Conservation (phyloP, 2,113 vertebrate genomes). For the Bettongia penicillata region DNA sequence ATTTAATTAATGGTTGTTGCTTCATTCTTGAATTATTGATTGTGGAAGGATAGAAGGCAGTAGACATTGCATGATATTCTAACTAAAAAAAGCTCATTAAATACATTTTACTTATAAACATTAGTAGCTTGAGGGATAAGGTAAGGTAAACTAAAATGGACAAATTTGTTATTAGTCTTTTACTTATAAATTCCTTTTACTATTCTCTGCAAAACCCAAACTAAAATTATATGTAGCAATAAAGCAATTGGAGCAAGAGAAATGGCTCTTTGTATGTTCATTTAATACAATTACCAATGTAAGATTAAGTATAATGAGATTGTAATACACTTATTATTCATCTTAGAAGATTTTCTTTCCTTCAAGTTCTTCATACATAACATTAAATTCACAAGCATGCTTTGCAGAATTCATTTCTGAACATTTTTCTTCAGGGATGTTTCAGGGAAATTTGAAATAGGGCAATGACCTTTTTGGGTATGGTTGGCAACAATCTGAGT, state of each 20-base stretch:
- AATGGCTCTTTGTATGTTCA: neutral
- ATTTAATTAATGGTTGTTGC: neutral
- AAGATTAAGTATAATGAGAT: neutral
- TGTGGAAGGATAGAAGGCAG: neutral
- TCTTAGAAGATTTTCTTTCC: slow-evolving; percentile 14
- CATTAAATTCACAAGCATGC: slow-evolving; percentile 58
- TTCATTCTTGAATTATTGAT: neutral
- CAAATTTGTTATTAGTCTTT: neutral
- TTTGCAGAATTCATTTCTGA: slow-evolving; percentile 63
- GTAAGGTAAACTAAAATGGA: neutral
- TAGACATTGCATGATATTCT: neutral
- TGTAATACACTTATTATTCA: slow-evolving; percentile 22
- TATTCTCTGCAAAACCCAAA: neutral
- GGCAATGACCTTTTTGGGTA: slow-evolving; percentile 10
- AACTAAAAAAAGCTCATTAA: neutral
- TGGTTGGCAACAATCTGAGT: slow-evolving; percentile 22
- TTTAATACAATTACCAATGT: slow-evolving; percentile 28
- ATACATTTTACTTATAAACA: neutral
- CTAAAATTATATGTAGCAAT: slow-evolving; percentile 35
- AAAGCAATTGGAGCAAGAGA: neutral
- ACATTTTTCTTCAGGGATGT: slow-evolving; percentile 33
- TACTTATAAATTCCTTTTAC: neutral
- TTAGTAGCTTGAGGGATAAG: neutral
- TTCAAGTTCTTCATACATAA: neutral
- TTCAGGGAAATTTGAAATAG: slow-evolving; percentile 50